A percentile compares a stretch with the other conserved stretches of the same genome.
phyloP scores from a whole-genome alignment of 2,113 vertebrate genomes.

The Thomomys bottae region DNA sequence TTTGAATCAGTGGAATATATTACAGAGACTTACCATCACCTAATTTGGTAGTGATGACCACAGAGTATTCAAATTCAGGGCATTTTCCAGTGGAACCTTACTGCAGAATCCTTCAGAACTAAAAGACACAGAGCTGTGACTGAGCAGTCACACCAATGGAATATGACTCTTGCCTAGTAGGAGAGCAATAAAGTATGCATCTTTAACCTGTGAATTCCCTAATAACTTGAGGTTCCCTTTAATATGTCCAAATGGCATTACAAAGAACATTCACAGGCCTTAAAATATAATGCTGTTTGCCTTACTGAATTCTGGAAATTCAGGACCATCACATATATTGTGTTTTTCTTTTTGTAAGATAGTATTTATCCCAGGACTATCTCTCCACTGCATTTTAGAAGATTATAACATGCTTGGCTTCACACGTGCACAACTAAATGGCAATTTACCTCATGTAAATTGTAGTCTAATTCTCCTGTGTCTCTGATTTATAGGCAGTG shows the following conservation, averaged over 20 bases:
- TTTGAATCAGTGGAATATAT: background rate
- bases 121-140: too few relatives aligned
- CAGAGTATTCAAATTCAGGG: background rate
- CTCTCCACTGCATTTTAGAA: background rate
- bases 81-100: background rate
- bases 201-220: background rate
- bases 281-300: background rate
- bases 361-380: background rate
- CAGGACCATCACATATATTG: background rate
- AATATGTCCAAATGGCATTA: background rate
- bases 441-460: background rate
- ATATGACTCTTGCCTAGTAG: background rate
- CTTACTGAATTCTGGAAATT: background rate
- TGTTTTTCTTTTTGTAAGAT: background rate
- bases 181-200: background rate
- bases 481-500: background rate
- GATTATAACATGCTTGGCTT: background rate
- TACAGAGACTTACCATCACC: background rate
- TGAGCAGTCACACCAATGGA: too few relatives aligned
- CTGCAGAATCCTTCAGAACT: rapidly evolving
- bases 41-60: background rate
- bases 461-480: background rate
- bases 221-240: background rate
- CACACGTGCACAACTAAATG: background rate
- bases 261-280: background rate